Evolutionary conservation across 2,113 vertebrate genomes (phyloP), one percentile per base, ranked within the genome.

Genomic region (Hippocampus abdominalis): DNA sequence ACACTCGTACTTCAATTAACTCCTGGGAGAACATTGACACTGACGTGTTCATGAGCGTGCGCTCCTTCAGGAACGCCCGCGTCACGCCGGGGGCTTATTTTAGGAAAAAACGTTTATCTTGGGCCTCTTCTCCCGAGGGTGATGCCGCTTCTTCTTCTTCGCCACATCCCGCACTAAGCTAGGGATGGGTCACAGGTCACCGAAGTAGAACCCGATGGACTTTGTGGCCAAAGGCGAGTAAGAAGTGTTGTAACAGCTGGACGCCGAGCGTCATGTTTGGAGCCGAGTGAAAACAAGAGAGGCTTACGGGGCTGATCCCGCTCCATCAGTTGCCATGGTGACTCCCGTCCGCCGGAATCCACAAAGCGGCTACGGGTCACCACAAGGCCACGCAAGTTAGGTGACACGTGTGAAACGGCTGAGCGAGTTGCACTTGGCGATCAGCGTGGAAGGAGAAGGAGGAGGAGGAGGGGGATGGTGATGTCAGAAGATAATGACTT

Each of bases 381-480:
- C 7, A 8, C 10, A 1, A 40, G 61, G 61, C 36, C 61, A 21
- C 29, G 61, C 61, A 21, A 44, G 63, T 44, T 46, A 18, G 63
- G 40, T 8, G 40, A 27, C 23, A 25, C 9, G 63, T 27, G 63
- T 2, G 23, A 25, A 4, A 10, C 2, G 21, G n/a, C 18, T 15
- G 3, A 29, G 56, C 56, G 1, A 27, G 16, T 36, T 36, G 51
- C 42, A 51, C 46, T 63, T 64, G 36, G 54, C 66, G 78, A 78
- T 77, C 78, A 66, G 70, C 7, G 20, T 7, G 49, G 49, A 9
- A 72, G 81, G 51, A 71, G 77, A 71, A 49, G 77, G 51, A 71
- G 74, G 73, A 46, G 66, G 73, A 73, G 76, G 73, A 81, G 16
- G n/a, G n/a, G n/a, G n/a, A n/a, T n/a, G n/a, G 54, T 53, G 69